A percentile compares a stretch with the other conserved stretches of the same genome.
phyloP scores from a whole-genome alignment of 2,797 vertebrate genomes.

The Cynopterus sphinx region DNA sequence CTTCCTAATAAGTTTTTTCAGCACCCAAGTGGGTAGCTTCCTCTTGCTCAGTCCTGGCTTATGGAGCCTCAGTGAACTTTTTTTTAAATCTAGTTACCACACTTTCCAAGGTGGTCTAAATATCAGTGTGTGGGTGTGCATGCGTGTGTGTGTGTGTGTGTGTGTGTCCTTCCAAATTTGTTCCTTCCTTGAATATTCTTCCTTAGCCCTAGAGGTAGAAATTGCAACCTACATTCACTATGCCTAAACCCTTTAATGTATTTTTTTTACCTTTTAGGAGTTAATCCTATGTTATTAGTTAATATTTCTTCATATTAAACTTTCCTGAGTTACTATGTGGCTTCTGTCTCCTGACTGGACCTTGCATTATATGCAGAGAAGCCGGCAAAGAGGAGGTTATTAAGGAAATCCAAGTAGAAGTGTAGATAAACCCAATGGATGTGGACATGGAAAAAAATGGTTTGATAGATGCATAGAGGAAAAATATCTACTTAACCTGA shows the following conservation, averaged over 20 bases:
- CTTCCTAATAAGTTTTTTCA: background rate
- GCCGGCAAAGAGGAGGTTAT: background rate
- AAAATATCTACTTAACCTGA: background rate
- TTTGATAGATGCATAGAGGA: background rate
- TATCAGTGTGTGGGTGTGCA: background rate
- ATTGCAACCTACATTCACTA: background rate
- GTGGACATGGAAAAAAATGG: background rate
- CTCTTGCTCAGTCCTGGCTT: background rate
- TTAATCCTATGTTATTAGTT: background rate
- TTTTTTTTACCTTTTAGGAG: background rate
- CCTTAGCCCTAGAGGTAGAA: background rate
- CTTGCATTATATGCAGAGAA: background rate
- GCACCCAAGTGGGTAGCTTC: background rate
- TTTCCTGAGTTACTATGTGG: background rate
- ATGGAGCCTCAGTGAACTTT: background rate
- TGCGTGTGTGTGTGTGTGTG: background rate
- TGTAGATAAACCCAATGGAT: background rate
- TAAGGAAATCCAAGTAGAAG: background rate
- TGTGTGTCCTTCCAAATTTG: background rate
- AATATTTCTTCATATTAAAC: background rate
- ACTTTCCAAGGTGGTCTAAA: background rate
- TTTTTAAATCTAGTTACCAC: background rate
- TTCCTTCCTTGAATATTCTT: background rate
- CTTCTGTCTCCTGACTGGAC: background rate
- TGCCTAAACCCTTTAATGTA: background rate